Evolutionary conservation across 2,113 vertebrate species (phyloP).

Genomic region (Danio rerio): DNA sequence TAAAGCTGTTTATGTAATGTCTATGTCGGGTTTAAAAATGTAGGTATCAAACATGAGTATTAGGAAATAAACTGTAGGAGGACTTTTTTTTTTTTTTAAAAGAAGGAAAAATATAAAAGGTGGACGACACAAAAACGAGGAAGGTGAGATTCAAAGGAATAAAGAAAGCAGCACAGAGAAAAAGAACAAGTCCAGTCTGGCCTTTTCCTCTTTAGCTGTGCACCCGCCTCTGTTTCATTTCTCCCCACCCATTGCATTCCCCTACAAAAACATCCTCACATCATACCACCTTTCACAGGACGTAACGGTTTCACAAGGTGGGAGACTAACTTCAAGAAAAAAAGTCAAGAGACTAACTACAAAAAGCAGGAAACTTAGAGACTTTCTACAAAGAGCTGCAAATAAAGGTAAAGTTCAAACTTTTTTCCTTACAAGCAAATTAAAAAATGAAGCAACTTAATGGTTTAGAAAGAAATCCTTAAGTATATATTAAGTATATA

Average conservation of each 20-base stretch:
- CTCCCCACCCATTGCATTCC: conserved; percentile 57
- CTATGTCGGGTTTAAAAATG: too few relatives aligned
- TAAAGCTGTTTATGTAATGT: too few relatives aligned
- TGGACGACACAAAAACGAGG: background rate
- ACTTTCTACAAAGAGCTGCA: background rate
- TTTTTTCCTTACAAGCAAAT: background rate
- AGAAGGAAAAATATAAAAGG: background rate
- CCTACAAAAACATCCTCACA: conserved; percentile 62
- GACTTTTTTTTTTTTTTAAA: too few relatives aligned
- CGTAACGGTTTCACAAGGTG: background rate
- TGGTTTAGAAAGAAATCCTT: too few relatives aligned
- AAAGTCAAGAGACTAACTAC: background rate
- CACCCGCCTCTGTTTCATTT: conserved; percentile 35
- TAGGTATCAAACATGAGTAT: too few relatives aligned
- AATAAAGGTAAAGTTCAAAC: conserved; percentile 16
- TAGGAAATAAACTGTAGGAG: too few relatives aligned
- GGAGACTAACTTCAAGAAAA: background rate
- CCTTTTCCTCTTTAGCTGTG: conserved; percentile 19
- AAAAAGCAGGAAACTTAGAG: conserved; percentile 1
- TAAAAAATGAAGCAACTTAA: too few relatives aligned
- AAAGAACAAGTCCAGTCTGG: conserved; percentile 69
- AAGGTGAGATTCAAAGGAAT: conserved; percentile 5
- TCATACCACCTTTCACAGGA: conserved; percentile 4
- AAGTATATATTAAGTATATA: too few relatives aligned
- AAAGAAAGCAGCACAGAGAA: conserved; percentile 43